These are phyloP conservation scores for Gerris lacustris DNA, from an alignment of 2,888 invertebrate genomes.

Conservation along the genomic window DNA sequence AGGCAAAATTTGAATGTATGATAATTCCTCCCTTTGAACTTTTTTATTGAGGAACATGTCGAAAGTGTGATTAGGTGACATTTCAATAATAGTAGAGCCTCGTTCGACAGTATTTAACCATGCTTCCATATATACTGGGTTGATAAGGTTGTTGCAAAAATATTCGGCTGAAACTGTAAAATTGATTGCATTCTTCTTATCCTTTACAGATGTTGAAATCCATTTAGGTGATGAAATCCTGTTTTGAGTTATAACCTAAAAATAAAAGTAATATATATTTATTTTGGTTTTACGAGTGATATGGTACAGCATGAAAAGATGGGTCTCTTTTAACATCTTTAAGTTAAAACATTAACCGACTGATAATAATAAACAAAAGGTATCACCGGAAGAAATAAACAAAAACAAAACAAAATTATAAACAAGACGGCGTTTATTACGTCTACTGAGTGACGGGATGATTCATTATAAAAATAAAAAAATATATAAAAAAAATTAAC, in stretches of 20 bases:
- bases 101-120: constrained; percentile 48
- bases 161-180: constrained; percentile 68
- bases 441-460: too few relatives aligned
- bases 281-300: constrained; percentile 33
- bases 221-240: constrained; percentile 60
- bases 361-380: too few relatives aligned
- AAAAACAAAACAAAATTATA: too few relatives aligned
- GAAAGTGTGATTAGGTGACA: constrained; percentile 50
- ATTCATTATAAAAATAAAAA: too few relatives aligned
- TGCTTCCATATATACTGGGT: constrained; percentile 49
- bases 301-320: too few relatives aligned
- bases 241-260: constrained; percentile 48
- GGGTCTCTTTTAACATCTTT: too few relatives aligned
- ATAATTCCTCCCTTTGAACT: not conserved
- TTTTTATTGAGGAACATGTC: not conserved
- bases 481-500: too few relatives aligned
- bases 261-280: constrained; percentile 30
- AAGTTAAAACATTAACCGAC: too few relatives aligned
- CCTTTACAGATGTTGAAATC: constrained; percentile 73
- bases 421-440: too few relatives aligned
- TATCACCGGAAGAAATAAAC: too few relatives aligned
- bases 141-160: constrained; percentile 72
- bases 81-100: constrained; percentile 52
- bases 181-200: constrained; percentile 49
- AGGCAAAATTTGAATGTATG: not conserved